phyloP scores from a whole-genome alignment of 64 coral and sea anemone genomes.

The Porites australiensis region DNA sequence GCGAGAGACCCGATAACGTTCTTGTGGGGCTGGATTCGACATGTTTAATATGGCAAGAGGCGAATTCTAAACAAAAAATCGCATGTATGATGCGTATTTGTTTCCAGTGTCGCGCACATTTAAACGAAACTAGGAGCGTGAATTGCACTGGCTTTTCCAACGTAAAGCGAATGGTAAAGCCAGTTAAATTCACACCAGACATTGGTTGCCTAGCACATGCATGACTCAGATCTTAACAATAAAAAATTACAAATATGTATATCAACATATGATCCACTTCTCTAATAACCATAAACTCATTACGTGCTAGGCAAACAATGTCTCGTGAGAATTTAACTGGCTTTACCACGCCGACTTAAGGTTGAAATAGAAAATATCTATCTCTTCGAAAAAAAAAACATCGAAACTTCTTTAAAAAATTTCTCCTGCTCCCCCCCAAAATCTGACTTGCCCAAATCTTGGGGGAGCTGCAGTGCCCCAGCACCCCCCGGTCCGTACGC shows the following conservation, averaged over 20 bases:
- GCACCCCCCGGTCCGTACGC: too few species aligned
- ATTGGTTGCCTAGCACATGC: neutral
- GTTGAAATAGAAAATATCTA: neutral
- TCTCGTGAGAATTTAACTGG: neutral
- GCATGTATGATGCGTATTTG: neutral
- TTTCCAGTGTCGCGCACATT: neutral
- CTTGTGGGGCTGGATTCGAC: too few species aligned
- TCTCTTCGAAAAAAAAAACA: too few species aligned
- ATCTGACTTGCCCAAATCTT: too few species aligned
- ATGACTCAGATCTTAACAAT: slow-evolving; percentile 1
- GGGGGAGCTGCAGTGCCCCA: too few species aligned
- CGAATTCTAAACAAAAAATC: too few species aligned
- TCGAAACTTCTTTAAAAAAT: too few species aligned
- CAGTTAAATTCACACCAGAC: neutral
- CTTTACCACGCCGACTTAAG: too few species aligned
- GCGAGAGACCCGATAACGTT: too few species aligned
- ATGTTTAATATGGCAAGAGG: too few species aligned
- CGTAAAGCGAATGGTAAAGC: neutral
- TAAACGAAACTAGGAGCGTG: neutral
- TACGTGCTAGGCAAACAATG: neutral
- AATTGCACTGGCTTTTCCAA: neutral
- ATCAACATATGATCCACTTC: neutral
- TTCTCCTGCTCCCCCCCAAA: too few species aligned
- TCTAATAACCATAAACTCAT: neutral
- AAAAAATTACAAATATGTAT: neutral